Evolutionary conservation across 53 echinoderm and acorn worm genomes (phyloP), one percentile per base, ranked within the genome.

Genomic region (Patiria pectinifera): DNA sequence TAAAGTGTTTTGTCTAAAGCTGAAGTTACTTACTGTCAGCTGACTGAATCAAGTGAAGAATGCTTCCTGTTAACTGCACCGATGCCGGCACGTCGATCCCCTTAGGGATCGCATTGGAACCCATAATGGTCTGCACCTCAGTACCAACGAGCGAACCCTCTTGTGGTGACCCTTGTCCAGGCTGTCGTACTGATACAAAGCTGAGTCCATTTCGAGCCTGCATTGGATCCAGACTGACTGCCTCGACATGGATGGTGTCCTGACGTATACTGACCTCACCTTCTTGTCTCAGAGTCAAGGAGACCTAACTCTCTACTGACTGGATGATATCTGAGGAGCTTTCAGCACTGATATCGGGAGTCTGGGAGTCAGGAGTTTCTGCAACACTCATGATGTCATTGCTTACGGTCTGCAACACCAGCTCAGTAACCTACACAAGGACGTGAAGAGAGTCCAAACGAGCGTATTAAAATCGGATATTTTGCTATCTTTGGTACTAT

Each of bases 341-440:
- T 9, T 26, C 71, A 26, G 78, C 86, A 16, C 76, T 25, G 60
- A 46, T 48, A 5, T 75, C 48, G 49, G 45, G 12, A 14, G 72
- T 21, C 15, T 47, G 6, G 13, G 61, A 63, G 62, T 85, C 59
- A 16, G 83, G 8, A 18, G 75, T 35, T 16, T 48, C 66, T 12
- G 48, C 15, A 22, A 4, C 69, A 92, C 62, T 86, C 80, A 4
- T 43, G 69, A 92, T 81, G 81, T 80, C 70, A 25, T 93, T 91
- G 80, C 80, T 93, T 48, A 95, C 89, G 11, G 93, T 95, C 60
- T 92, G 80, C 1, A 93, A 62, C 23, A 95, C 93, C 15, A 91
- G 49, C 43, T 84, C 69, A 47, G 93, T 91, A 11, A 95, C 93
- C 95, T 95, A 9, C 18, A 4, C 2, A 45, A 76, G 53, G 8